Evolutionary conservation across 2,888 invertebrate species (phyloP).

Genomic region (Phengaris arion): DNA sequence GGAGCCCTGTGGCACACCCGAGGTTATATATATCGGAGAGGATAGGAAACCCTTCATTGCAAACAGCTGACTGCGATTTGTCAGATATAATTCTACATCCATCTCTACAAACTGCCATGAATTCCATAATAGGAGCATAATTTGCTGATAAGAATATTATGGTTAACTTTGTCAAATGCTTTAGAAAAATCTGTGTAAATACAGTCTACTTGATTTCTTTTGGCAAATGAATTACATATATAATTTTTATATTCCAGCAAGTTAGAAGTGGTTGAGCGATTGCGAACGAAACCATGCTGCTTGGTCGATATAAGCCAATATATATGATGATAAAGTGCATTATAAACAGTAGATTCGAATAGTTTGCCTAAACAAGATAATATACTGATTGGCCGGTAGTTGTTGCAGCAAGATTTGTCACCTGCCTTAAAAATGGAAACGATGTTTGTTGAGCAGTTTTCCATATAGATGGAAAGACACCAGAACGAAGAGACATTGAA

Average conservation of each 20-base stretch:
- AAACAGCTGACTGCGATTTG: no score
- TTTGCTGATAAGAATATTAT: not conserved
- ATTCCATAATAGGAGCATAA: not conserved
- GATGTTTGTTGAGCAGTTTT: not conserved
- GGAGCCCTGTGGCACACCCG: no score
- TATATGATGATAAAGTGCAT: not conserved
- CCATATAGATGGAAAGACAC: not conserved
- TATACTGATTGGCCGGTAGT: not conserved
- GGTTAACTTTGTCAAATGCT: not conserved
- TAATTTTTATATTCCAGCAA: not conserved
- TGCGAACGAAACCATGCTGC: not conserved
- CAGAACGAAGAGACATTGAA: not conserved
- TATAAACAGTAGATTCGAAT: not conserved
- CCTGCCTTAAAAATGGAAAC: not conserved
- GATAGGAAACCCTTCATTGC: no score
- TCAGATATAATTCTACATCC: not conserved
- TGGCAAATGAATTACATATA: not conserved
- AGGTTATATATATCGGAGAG: no score
- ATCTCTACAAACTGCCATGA: not conserved
- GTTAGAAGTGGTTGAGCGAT: not conserved
- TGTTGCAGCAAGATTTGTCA: not conserved
- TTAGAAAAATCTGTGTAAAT: not conserved
- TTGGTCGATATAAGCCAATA: not conserved
- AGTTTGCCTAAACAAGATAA: not conserved
- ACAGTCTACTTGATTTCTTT: not conserved